A percentile compares a stretch with the other conserved stretches of the same genome.
Conservation (phyloP, 2,888 invertebrate genomes). For the Carabus problematicus region DNA sequence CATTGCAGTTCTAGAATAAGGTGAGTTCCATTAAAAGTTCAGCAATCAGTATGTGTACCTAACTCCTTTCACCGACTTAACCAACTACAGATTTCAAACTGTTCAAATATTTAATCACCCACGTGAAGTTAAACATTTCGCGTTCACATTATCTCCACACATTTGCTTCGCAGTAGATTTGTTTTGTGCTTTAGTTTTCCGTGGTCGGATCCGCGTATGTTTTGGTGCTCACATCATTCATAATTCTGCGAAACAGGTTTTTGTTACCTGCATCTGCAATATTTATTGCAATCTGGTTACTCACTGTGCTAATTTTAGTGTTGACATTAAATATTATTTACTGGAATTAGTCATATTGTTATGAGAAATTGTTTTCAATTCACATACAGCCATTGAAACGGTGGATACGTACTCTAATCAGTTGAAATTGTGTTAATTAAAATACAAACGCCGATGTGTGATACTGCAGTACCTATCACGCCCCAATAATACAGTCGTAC, state of each 20-base stretch:
- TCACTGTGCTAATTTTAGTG: conserved; percentile 40
- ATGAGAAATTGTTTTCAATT: not conserved
- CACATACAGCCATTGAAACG: no score
- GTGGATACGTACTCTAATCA: no score
- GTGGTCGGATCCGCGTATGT: no score
- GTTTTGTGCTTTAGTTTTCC: not conserved
- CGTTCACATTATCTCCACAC: not conserved
- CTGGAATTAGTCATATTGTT: conserved; percentile 34
- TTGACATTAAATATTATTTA: conserved; percentile 40
- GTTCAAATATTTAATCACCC: not conserved
- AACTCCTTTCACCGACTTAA: conserved; percentile 40
- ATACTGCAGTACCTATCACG: no score
- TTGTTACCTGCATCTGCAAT: conserved; percentile 19
- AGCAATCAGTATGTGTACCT: conserved; percentile 17
- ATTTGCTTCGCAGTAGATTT: not conserved
- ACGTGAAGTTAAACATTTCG: not conserved
- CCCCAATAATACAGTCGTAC: no score
- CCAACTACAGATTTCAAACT: conserved; percentile 19
- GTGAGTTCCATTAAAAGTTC: conserved; percentile 38
- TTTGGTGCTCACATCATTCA: not conserved
- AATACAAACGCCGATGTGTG: no score
- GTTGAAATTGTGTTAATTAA: no score
- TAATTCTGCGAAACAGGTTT: conserved; percentile 31
- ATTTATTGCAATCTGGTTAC: conserved; percentile 42
- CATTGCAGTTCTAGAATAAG: conserved; percentile 40